These are phyloP conservation scores for Bactericera cockerelli DNA, from an alignment of 1,140 invertebrate genomes.

Conservation along the genomic window DNA sequence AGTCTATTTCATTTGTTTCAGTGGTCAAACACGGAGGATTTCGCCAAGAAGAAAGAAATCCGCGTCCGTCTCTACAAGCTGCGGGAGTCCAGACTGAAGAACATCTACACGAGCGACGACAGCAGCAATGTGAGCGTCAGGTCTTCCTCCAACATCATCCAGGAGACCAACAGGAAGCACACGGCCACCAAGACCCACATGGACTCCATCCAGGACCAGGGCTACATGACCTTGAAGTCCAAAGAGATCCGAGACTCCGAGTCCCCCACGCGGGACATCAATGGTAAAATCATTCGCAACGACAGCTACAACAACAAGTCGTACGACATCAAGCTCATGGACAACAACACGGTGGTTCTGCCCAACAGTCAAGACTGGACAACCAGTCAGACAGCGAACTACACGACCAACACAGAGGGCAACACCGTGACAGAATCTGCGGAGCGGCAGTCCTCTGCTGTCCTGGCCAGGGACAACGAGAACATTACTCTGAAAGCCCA, in stretches of 20 bases:
- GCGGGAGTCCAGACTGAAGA: constrained; percentile 53
- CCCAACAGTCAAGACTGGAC: constrained; percentile 7
- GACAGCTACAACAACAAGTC: constrained; percentile 19
- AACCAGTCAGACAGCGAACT: not conserved
- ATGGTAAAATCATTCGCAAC: constrained; percentile 17
- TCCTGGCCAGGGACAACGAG: not conserved
- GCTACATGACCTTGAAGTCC: constrained; percentile 53
- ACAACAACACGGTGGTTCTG: constrained; percentile 2
- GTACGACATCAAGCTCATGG: not conserved
- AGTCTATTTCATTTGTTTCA: too few species aligned
- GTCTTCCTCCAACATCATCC: constrained; percentile 6
- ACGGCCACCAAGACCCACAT: constrained; percentile 37
- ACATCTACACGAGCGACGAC: constrained; percentile 44
- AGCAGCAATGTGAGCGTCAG: constrained; percentile 9
- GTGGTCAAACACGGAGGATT: constrained; percentile 75
- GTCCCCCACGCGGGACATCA: constrained; percentile 48
- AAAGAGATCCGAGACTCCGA: constrained; percentile 60
- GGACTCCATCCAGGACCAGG: constrained; percentile 52
- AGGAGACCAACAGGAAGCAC: constrained; percentile 19
- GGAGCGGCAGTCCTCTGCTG: not conserved
- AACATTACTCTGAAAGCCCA: not conserved
- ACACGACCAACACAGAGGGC: not conserved
- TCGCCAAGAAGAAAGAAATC: constrained; percentile 68
- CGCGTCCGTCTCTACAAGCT: constrained; percentile 64
- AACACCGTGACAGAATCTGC: not conserved